Evolutionary conservation across 2,888 invertebrate genomes (phyloP).

Genomic region (Phytoseiulus persimilis): DNA sequence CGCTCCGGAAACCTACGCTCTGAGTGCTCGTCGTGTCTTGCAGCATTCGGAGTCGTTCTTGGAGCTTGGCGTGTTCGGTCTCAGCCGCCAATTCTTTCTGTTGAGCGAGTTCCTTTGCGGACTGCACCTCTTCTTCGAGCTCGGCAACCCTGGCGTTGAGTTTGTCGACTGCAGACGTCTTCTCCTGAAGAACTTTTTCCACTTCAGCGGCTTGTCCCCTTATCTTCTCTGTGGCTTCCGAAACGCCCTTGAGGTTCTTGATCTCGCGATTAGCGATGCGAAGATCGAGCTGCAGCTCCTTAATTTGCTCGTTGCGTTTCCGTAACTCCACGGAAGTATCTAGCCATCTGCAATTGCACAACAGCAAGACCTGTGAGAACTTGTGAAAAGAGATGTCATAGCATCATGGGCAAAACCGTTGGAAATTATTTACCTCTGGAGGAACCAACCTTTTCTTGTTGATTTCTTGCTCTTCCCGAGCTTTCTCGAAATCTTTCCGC

Average conservation of each 20-base stretch:
- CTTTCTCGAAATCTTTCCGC: not conserved
- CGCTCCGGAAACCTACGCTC: not conserved
- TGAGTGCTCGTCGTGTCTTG: slow-evolving; percentile 30
- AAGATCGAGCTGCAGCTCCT: slow-evolving; percentile 29
- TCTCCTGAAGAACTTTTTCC: not conserved
- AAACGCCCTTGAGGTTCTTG: not conserved
- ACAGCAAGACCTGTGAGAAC: not conserved
- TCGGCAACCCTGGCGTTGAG: not conserved
- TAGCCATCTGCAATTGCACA: not conserved
- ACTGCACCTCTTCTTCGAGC: not conserved
- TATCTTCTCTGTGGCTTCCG: not conserved
- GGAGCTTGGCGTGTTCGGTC: not conserved
- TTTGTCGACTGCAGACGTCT: not conserved
- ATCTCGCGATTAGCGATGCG: slow-evolving; percentile 15
- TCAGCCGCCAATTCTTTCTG: slow-evolving; percentile 18
- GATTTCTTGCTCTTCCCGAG: slow-evolving; percentile 18
- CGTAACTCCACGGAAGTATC: slow-evolving; percentile 17
- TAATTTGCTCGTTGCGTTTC: slow-evolving; percentile 30
- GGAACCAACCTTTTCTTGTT: slow-evolving; percentile 13
- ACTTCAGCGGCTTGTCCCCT: not conserved
- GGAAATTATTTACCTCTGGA: too few relatives aligned
- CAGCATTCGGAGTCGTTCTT: slow-evolving; percentile 33
- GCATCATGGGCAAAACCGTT: too few relatives aligned
- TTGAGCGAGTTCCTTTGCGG: not conserved
- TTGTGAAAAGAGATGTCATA: not conserved